Percentiles rank a stretch among this genome's conserved stretches.
phyloP scores from a whole-genome alignment of 2,113 vertebrate species.

The Manacus vitellinus region DNA sequence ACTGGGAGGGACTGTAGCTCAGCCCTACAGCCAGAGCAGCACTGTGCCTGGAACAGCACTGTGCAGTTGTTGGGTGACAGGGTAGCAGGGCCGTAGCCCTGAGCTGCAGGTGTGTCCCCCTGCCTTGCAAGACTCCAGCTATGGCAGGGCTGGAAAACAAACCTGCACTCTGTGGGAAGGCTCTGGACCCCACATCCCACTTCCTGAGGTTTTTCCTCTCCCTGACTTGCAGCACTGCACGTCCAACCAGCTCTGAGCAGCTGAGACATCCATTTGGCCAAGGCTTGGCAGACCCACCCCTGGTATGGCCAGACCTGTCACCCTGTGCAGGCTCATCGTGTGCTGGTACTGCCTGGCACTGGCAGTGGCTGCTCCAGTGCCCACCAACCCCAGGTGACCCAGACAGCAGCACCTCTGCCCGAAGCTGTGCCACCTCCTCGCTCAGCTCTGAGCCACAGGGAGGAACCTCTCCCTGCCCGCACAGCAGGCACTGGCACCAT shows the following conservation, averaged over 20 bases:
- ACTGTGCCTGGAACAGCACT: background rate
- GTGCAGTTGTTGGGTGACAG: background rate
- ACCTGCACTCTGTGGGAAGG: background rate
- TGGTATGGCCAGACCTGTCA: background rate
- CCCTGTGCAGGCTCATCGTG: fast-evolving
- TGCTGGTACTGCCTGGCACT: fast-evolving
- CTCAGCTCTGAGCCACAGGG: background rate
- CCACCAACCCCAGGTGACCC: fast-evolving
- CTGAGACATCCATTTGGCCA: background rate
- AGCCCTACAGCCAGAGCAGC: background rate
- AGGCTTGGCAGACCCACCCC: background rate
- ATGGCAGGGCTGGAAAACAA: background rate
- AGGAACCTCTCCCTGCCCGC: background rate
- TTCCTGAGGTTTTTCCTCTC: background rate
- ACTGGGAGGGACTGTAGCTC: background rate
- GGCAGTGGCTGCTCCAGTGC: background rate
- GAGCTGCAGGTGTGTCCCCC: background rate
- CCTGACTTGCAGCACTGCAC: fast-evolving
- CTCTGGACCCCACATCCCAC: fast-evolving
- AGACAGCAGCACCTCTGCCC: fast-evolving
- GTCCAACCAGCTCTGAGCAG: background rate
- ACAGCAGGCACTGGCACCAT: background rate
- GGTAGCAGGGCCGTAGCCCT: background rate
- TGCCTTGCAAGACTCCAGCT: background rate
- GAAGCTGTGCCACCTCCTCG: fast-evolving